Evolutionary conservation across 1,140 invertebrate species (phyloP), one percentile per base, ranked within the genome.

Genomic region (Drosophila paulistorum): DNA sequence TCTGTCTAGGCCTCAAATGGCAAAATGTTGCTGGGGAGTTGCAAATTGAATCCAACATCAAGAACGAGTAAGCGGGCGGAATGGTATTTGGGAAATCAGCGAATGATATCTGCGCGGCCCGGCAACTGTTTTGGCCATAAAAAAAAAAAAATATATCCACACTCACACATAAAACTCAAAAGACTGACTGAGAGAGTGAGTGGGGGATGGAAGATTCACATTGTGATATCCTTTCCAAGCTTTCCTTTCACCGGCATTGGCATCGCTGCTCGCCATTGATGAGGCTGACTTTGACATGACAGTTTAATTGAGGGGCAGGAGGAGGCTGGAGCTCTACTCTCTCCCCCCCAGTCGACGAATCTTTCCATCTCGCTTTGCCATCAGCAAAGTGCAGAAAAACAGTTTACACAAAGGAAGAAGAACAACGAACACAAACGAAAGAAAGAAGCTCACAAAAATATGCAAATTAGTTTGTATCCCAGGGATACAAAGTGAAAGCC

Each of bases 271-370:
- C 45, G 62, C 62, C 77, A 77, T 81, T 75, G 81, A 85, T 64
- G 78, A 77, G 65, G 14, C 72, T 79, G 83, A 77, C 79, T 87
- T 86, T 87, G 83, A 86, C 83, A 83, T 87, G 83, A 80, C 83
- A 87, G 84, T 83, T 87, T 80, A 87, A 87, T 87, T 89, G 83
- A 80, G 79, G 73, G 77, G 74, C 65, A 78, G 75, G 9, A 55
- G 30, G 30, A 6, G 6, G 30, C 0, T 30, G 30, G 30, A 9
- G 33, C 2, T 14, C 58, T 17, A 17, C 17, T 17, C 17, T 17
- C 17, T 17, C 17, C 17, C 17, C 17, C 17, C 17, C 1, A 17
- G 17, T 17, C 17, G 17, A 17, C 30, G 30, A 7, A 39, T 30
- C 61, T 17, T 17, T 17, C 17, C 23, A 58, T 33, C 54, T 30